These are phyloP conservation scores for Prosapia bicincta DNA, from an alignment of 2,888 invertebrate genomes.

Conservation along the genomic window DNA sequence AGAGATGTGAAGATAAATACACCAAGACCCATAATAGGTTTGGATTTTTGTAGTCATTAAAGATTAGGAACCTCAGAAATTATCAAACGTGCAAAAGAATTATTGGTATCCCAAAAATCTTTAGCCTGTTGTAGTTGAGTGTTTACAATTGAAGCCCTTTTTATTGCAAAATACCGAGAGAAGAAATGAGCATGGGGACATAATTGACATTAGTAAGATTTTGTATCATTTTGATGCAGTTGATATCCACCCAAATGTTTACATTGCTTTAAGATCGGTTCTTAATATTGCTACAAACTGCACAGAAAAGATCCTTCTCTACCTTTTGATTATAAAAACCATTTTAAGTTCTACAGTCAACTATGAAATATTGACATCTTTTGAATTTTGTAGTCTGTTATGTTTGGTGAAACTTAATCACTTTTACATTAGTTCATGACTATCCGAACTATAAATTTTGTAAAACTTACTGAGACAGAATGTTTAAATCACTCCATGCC, in stretches of 20 bases:
- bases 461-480: no score
- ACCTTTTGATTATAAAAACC: no score
- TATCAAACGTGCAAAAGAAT: neutral
- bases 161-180: neutral
- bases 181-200: neutral
- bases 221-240: no score
- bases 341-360: no score
- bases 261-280: constrained; percentile 13
- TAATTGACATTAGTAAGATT: neutral
- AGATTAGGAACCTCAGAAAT: neutral
- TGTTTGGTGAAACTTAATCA: no score
- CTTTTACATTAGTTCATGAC: no score
- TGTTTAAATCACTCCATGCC: no score
- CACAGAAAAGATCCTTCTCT: constrained; percentile 1
- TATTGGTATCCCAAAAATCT: constrained; percentile 9
- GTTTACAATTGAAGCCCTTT: neutral
- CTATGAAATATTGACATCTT: no score
- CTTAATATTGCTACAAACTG: constrained; percentile 12
- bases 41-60: neutral
- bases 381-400: no score
- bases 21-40: constrained; percentile 6
- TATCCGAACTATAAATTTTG: no score
- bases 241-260: no score
- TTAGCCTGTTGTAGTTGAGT: constrained; percentile 14
- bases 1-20: neutral